Evolutionary conservation across 2,888 invertebrate genomes (phyloP).

Genomic region (Smittia aterrima): DNA sequence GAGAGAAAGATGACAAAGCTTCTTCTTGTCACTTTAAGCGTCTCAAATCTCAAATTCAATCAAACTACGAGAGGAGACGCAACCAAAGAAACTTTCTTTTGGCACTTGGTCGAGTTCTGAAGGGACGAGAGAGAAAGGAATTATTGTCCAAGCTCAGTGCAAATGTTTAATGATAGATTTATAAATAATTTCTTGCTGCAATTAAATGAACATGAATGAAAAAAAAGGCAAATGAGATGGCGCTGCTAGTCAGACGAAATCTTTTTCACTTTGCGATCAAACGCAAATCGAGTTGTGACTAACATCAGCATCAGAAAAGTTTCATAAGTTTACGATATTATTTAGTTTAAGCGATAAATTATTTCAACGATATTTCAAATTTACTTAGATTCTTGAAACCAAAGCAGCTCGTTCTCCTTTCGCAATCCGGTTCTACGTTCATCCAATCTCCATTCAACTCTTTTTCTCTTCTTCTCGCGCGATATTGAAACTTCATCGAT

Average conservation of each 20-base stretch:
- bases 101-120: slow-evolving; percentile 25
- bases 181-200: slow-evolving; percentile 19
- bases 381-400: neutral
- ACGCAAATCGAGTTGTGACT: neutral
- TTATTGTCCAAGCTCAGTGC: slow-evolving; percentile 27
- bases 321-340: slow-evolving; percentile 7
- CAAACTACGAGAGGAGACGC: no score
- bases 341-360: neutral
- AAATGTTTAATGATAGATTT: slow-evolving; percentile 17
- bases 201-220: neutral
- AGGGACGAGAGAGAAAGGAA: neutral
- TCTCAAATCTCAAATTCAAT: no score
- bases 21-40: no score
- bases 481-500: neutral
- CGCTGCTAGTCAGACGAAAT: slow-evolving; percentile 38
- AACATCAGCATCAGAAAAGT: neutral
- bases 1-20: neutral
- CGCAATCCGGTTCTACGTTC: neutral
- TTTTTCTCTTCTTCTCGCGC: neutral
- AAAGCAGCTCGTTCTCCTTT: neutral
- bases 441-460: neutral
- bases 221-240: slow-evolving; percentile 12
- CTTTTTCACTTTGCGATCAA: neutral
- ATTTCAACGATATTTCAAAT: neutral
- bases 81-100: slow-evolving; percentile 21